phyloP scores from a whole-genome alignment of 1,140 invertebrate species.

The Scaptomyza montana region DNA sequence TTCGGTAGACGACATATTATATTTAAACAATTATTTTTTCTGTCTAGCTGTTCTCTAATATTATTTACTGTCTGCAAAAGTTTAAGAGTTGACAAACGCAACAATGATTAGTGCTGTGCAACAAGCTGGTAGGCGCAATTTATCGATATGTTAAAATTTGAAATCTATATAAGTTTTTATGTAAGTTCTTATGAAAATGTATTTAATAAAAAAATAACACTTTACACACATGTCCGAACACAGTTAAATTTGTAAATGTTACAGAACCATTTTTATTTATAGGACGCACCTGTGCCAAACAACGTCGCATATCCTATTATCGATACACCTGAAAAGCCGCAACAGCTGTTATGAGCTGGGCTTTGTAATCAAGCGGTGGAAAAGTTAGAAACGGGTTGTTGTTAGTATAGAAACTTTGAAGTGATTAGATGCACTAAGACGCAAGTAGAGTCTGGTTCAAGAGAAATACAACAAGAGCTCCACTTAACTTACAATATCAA shows the following conservation, averaged over 20 bases:
- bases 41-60: slow-evolving; percentile 48
- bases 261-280: background rate
- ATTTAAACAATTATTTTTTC: slow-evolving; percentile 60
- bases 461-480: slow-evolving; percentile 9
- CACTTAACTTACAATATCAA: background rate
- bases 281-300: slow-evolving; percentile 13
- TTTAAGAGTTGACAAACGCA: slow-evolving; percentile 59
- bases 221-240: too few species aligned
- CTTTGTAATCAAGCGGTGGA: slow-evolving; percentile 51
- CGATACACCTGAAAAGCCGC: slow-evolving; percentile 16
- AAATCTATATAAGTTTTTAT: background rate
- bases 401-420: slow-evolving; percentile 63
- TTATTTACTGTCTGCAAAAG: slow-evolving; percentile 75
- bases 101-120: slow-evolving; percentile 46
- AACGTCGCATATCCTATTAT: slow-evolving; percentile 23
- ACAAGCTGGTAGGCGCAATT: slow-evolving; percentile 35
- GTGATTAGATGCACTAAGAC: slow-evolving; percentile 25
- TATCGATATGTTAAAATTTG: slow-evolving; percentile 34
- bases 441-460: slow-evolving; percentile 17
- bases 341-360: slow-evolving; percentile 55
- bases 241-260: background rate
- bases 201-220: background rate
- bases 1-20: slow-evolving; percentile 69
- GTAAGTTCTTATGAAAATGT: background rate
- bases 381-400: slow-evolving; percentile 64